These are phyloP conservation scores for Apostichopus californicus DNA, from an alignment of 35 echinoderm and acorn worm genomes.

Conservation along the genomic window DNA sequence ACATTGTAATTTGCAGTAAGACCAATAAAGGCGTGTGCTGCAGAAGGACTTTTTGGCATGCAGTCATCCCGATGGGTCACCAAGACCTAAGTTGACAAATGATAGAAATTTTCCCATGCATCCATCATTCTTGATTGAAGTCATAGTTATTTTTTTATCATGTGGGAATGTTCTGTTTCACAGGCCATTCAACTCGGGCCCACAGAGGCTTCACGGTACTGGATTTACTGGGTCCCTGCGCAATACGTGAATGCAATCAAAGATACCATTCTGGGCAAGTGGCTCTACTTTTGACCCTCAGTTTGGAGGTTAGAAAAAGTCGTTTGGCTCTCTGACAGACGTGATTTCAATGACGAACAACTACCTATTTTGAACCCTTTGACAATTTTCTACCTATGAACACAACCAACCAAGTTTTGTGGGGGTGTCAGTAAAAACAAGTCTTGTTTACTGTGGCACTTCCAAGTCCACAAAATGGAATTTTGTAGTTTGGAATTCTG, in stretches of 20 bases:
- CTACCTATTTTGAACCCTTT: no score
- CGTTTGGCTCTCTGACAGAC: no score
- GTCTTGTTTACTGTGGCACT: no score
- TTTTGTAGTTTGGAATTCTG: not conserved
- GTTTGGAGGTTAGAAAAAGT: not conserved
- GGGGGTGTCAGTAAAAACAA: not conserved
- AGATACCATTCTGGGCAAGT: conserved; percentile 93
- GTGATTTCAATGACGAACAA: not conserved
- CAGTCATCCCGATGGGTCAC: no score
- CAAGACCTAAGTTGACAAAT: no score
- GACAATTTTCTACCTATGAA: not conserved
- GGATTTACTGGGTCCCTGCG: conserved; percentile 99
- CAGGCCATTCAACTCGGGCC: conserved; percentile 97
- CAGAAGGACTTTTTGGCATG: no score
- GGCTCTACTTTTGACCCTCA: conserved; percentile 89
- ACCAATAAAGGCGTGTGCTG: no score
- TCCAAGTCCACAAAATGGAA: not conserved
- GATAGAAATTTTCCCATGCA: no score
- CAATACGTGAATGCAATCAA: conserved; percentile 93
- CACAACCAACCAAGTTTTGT: not conserved
- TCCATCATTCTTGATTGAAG: no score
- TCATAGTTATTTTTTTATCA: no score
- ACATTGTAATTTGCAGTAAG: no score
- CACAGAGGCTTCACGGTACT: conserved; percentile 95
- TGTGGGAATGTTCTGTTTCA: not conserved